Evolutionary conservation across 2,797 vertebrate genomes (phyloP), one percentile per base, ranked within the genome.

Genomic region (Loris lydekkerianus): DNA sequence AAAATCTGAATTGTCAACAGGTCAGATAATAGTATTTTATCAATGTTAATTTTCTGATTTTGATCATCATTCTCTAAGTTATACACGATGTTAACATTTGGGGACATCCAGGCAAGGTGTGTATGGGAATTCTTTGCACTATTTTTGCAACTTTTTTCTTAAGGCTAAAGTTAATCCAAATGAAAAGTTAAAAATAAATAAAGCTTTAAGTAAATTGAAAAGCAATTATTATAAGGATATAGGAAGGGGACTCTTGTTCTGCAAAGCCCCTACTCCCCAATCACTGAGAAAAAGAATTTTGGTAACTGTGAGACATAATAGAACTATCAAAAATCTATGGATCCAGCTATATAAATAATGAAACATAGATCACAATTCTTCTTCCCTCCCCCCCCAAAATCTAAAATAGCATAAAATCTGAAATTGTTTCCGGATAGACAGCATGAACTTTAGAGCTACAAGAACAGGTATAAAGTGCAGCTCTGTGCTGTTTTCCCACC

Each of bases 151-250:
- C 15, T 10, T 75, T 89, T 86, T 86, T 86, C 43, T 58, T n/a
- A 80, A 91, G 25, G 63, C 27, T 56, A 43, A 94, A 91, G 58
- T 82, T 70, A 76, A 87, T 84, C 8, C 69, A 91, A 91, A 73
- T 15, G 86, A 65, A 91, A 92, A 77, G 9, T 67, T 77, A 77
- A 80, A 96, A 93, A 81, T 67, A 86, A 94, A 77, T 29, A 40
- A 80, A 81, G 56, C 2, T 34, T 89, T 72, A 86, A 88, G 53
- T 83, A 56, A 76, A 63, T 81, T 65, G 70, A 76, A 89, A 37
- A 61, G 63, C 53, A 17, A 40, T 53, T 69, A 37, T 65, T 58
- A 11, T 27, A 86, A 61, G 37, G 25, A 75, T 43, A 20, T 17
- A 37, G 29, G 11, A 7, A 63, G 56, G 63, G 14, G 4, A 63